Evolutionary conservation across 2,113 vertebrate genomes (phyloP), one percentile per base, ranked within the genome.

Genomic region (Callipepla californica): DNA sequence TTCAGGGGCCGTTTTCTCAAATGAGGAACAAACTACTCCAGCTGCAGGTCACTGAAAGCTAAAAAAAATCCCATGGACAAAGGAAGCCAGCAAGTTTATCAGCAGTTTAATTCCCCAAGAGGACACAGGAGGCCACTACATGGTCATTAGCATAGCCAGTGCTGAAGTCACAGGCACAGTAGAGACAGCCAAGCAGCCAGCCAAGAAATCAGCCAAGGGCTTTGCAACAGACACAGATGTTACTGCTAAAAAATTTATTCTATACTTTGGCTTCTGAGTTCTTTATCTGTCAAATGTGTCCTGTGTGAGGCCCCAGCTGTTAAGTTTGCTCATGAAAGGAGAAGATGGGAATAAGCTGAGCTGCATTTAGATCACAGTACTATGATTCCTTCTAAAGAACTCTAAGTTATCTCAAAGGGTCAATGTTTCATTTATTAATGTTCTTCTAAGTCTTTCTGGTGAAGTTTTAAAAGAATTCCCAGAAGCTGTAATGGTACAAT

Each of bases 161-260:
- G 53, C 48, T 68, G 23, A 40, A 95, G 38, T 94, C 85, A 87
- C 51, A 96, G 80, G 53, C 51, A 85, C 21, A 94, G 50, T 20
- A 85, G 80, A 70, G 28, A 51, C 85, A 91, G 82, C 58, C 68
- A 95, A 94, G 80, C 92, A 95, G 86, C 74, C 92, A 82, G 95
- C 42, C 65, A 96, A 96, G 93, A 95, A 95, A 92, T 90, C 72
- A 94, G 91, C 93, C 93, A 97, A 96, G 84, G 94, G 81, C 80
- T 97, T 96, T 97, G 80, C 23, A 16, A 93, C 69, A 97, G 94
- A 97, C 95, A 96, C 96, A 97, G 96, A 97, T 97, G 96, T 96
- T 97, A 90, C 95, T 94, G 94, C 79, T 98, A 96, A 97, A 97
- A 97, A 92, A 96, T 97, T 96, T 94, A 97, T 97, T 93, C 75